A percentile compares a stretch with the other conserved stretches of the same genome.
phyloP scores from a whole-genome alignment of 2,888 invertebrate species.

The Exephanes ischioxanthus region DNA sequence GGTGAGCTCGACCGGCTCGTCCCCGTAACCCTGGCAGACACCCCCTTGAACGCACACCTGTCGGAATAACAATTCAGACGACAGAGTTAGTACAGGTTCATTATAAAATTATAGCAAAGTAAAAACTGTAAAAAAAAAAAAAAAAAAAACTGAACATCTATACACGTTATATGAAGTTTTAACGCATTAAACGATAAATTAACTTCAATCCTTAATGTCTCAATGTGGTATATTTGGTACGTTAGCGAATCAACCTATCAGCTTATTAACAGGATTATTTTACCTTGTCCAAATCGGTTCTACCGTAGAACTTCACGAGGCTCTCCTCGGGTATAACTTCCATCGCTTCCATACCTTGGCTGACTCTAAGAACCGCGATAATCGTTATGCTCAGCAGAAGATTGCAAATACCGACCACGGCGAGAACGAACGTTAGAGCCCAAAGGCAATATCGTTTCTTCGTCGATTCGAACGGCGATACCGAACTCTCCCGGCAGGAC shows the following conservation, averaged over 20 bases:
- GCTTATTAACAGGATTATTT: background rate
- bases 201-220: background rate
- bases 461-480: slow-evolving; percentile 70
- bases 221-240: background rate
- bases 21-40: slow-evolving; percentile 84
- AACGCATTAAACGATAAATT: background rate
- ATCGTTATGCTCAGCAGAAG: slow-evolving; percentile 92
- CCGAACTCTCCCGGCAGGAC: slow-evolving; percentile 54
- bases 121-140: background rate
- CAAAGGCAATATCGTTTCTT: slow-evolving; percentile 87
- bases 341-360: slow-evolving; percentile 94
- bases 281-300: slow-evolving; percentile 91
- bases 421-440: slow-evolving; percentile 91
- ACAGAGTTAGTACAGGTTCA: background rate
- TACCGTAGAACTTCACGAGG: slow-evolving; percentile 92
- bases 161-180: background rate
- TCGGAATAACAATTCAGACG: slow-evolving; percentile 28
- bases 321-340: slow-evolving; percentile 92
- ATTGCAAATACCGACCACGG: slow-evolving; percentile 89
- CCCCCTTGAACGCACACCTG: slow-evolving; percentile 83
- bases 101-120: background rate
- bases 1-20: slow-evolving; percentile 83
- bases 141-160: background rate
- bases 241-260: background rate
- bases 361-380: slow-evolving; percentile 92